These are phyloP conservation scores for Drosophila micromelanica DNA, from an alignment of 1,140 invertebrate species.

Conservation along the genomic window DNA sequence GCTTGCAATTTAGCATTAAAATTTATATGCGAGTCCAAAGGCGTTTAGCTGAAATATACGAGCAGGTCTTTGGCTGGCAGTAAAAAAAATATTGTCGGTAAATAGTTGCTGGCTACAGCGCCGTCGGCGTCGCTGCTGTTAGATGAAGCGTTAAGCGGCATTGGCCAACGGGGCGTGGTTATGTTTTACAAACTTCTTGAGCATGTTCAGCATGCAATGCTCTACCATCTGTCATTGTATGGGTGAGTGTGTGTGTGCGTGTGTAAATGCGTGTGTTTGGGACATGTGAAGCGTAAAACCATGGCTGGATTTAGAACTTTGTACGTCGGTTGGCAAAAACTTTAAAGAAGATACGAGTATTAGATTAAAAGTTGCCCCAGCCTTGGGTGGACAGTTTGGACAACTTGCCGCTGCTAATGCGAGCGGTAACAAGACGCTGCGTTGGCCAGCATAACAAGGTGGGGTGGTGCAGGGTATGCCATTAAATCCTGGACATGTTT, in stretches of 20 bases:
- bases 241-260: slow-evolving; percentile 36
- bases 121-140: slow-evolving; percentile 36
- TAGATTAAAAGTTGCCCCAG: slow-evolving; percentile 78
- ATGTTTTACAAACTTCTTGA: slow-evolving; percentile 81
- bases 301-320: slow-evolving; percentile 81
- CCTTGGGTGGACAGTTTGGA: slow-evolving; percentile 72
- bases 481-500: slow-evolving; percentile 61
- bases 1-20: slow-evolving; percentile 79
- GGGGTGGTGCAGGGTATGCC: slow-evolving; percentile 16
- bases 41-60: slow-evolving; percentile 76
- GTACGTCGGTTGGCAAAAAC: slow-evolving; percentile 60
- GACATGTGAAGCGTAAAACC: slow-evolving; percentile 82
- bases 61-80: slow-evolving; percentile 34
- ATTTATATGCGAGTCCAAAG: slow-evolving; percentile 73
- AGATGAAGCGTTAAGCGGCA: slow-evolving; percentile 64
- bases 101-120: slow-evolving; percentile 60
- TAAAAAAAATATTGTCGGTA: slow-evolving; percentile 70
- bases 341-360: slow-evolving; percentile 58
- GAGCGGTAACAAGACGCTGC: slow-evolving; percentile 48
- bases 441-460: slow-evolving; percentile 2
- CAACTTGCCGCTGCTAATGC: slow-evolving; percentile 66
- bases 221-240: slow-evolving; percentile 35
- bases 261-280: slow-evolving; percentile 58
- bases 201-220: slow-evolving; percentile 73
- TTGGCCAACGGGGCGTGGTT: slow-evolving; percentile 67